These are phyloP conservation scores for Gephyroberyx darwinii DNA, from an alignment of 2,797 vertebrate species.

Conservation along the genomic window DNA sequence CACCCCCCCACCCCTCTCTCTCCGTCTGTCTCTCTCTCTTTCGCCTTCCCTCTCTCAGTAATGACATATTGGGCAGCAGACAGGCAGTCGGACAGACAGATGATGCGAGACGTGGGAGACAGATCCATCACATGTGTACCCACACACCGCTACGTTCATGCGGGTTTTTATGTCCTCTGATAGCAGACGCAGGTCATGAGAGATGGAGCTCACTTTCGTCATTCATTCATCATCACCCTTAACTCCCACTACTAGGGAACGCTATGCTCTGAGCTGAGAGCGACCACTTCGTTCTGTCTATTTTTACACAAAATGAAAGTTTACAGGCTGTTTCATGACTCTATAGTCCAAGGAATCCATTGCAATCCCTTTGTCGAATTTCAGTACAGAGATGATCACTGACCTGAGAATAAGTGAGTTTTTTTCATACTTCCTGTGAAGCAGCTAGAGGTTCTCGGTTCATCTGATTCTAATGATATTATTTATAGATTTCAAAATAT, in stretches of 20 bases:
- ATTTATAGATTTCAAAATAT: not conserved
- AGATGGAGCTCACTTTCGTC: not conserved
- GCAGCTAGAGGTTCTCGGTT: not conserved
- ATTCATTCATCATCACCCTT: slow-evolving; percentile 8
- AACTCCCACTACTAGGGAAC: not conserved
- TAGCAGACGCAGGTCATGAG: not conserved
- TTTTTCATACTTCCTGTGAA: not conserved
- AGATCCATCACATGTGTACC: slow-evolving; percentile 46
- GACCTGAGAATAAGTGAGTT: not conserved
- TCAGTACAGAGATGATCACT: not conserved
- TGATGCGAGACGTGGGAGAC: slow-evolving; percentile 25
- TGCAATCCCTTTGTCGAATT: not conserved
- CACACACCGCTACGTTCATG: slow-evolving; percentile 3
- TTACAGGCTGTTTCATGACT: not conserved
- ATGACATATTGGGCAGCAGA: slow-evolving; percentile 47
- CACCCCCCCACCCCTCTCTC: not conserved
- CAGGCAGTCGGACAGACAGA: slow-evolving; percentile 36
- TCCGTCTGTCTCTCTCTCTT: not conserved
- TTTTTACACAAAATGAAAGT: not conserved
- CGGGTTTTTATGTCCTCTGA: slow-evolving; percentile 29
- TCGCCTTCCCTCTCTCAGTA: slow-evolving; percentile 30
- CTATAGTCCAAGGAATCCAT: not conserved
- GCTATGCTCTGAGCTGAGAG: no score
- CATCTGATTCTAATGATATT: not conserved
- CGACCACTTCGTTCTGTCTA: not conserved